Conservation (phyloP, 1,140 invertebrate species). For the Subanguina moxae region DNA sequence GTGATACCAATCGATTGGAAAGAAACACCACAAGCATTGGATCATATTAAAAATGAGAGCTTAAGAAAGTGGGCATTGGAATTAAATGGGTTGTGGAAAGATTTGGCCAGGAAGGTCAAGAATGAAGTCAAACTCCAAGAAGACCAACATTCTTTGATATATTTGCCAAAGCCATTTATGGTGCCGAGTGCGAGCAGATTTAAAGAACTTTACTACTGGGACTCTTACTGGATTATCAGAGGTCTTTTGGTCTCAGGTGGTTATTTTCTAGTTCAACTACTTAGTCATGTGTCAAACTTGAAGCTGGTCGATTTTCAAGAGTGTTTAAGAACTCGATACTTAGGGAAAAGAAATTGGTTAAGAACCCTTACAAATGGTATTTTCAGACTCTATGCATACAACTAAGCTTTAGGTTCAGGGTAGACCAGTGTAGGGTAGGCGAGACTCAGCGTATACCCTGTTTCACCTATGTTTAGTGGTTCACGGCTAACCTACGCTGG, state of each 20-base stretch:
- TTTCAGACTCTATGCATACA: too few relatives aligned
- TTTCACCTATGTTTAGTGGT: too few relatives aligned
- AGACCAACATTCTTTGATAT: slow-evolving; percentile 10
- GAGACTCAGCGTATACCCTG: too few relatives aligned
- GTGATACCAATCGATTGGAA: not conserved
- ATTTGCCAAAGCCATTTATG: not conserved
- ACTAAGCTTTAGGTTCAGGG: too few relatives aligned
- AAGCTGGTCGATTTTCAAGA: too few relatives aligned
- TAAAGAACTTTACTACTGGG: slow-evolving; percentile 3
- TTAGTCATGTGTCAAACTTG: too few relatives aligned
- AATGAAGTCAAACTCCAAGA: not conserved
- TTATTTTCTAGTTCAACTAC: not conserved
- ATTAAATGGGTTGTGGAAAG: not conserved
- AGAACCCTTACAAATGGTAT: too few relatives aligned
- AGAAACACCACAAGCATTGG: not conserved
- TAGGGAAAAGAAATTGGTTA: too few relatives aligned
- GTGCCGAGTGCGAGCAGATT: slow-evolving; percentile 3
- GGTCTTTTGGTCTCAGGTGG: not conserved
- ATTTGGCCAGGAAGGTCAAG: not conserved
- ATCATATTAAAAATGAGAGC: not conserved
- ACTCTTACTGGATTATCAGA: slow-evolving; percentile 5
- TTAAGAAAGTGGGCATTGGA: not conserved
- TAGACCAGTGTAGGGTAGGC: too few relatives aligned
- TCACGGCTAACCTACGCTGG: too few relatives aligned
- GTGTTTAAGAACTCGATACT: too few relatives aligned